Evolutionary conservation across 2,797 vertebrate genomes (phyloP), one percentile per base, ranked within the genome.

Genomic region (Enteromius treurensis): DNA sequence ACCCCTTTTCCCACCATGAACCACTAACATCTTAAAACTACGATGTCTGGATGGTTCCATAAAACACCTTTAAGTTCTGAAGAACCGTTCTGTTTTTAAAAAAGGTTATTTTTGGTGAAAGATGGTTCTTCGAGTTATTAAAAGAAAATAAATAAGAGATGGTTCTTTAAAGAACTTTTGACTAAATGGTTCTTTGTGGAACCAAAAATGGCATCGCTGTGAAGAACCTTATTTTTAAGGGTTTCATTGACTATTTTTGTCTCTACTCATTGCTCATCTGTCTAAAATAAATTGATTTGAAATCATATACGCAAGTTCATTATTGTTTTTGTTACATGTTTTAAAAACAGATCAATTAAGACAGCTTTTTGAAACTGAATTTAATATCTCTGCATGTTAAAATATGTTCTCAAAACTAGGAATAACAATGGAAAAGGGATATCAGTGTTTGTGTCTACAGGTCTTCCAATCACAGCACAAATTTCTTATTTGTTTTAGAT

Each of bases 361-460:
- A 9, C n/a, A 0, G 45, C 17, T 51, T 74, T 19, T 34, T 74
- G 47, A n/a, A 29, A 13, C 5, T 34, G 4, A 74, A 34, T 21
- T 21, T 5, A 73, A 53, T 37, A 74, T 55, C 19, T 37, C n/a
- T 74, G 29, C 19, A 34, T 55, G 11, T 37, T 74, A n/a, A 75
- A 53, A 74, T 74, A 17, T 32, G 10, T 32, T 34, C 9, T 51
- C 14, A 21, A 51, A 34, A 13, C 29, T 53, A 34, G 49, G 29
- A 53, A 55, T 53, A 75, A 55, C 5, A 6, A 55, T 53, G 49
- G 49, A 55, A 58, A 75, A 40, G 7, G 73, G 29, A 53, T 74
- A n/a, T 74, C 47, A 34, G 70, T 53, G 70, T 53, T 34, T n/a
- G 47, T 53, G 70, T 74, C 15, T 29, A 73, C 49, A 29, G 26